A percentile compares a stretch with the other conserved stretches of the same genome.
Conservation (phyloP, 2,113 vertebrate species). For the Albula glossodonta region DNA sequence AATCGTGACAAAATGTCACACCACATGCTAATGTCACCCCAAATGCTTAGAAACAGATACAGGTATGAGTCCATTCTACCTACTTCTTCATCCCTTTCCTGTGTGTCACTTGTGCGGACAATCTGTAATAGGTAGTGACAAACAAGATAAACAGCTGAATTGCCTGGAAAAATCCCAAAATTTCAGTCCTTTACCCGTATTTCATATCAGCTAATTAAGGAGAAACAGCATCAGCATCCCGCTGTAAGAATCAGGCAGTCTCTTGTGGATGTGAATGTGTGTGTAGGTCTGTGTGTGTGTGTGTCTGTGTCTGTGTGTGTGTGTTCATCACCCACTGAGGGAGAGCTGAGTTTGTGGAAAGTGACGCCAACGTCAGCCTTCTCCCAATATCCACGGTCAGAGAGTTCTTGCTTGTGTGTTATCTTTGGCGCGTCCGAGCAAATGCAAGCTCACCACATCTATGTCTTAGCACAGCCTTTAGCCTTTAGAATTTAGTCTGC, state of each 20-base stretch:
- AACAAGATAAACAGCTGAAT: conserved; percentile 9
- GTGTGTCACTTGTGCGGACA: neutral
- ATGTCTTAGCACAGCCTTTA: neutral
- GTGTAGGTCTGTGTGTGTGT: neutral
- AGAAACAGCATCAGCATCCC: conserved; percentile 2
- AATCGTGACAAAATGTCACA: no score
- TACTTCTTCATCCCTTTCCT: neutral
- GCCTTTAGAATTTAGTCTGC: neutral
- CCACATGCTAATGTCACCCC: no score
- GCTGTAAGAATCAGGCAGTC: neutral
- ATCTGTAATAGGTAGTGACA: neutral
- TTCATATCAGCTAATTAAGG: conserved; percentile 27
- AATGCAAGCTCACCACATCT: neutral
- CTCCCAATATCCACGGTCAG: neutral
- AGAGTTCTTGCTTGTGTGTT: neutral
- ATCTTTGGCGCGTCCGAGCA: neutral
- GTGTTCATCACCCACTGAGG: neutral
- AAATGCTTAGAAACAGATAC: no score
- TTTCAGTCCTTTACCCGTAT: conserved; percentile 31
- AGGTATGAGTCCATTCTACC: no score
- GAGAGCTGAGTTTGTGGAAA: neutral
- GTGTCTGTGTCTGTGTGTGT: neutral
- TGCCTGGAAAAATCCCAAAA: conserved; percentile 25
- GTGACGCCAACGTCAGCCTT: neutral
- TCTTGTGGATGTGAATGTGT: no score